Evolutionary conservation across 2,113 vertebrate species (phyloP).

Genomic region (Apistogramma diplotaenia): DNA sequence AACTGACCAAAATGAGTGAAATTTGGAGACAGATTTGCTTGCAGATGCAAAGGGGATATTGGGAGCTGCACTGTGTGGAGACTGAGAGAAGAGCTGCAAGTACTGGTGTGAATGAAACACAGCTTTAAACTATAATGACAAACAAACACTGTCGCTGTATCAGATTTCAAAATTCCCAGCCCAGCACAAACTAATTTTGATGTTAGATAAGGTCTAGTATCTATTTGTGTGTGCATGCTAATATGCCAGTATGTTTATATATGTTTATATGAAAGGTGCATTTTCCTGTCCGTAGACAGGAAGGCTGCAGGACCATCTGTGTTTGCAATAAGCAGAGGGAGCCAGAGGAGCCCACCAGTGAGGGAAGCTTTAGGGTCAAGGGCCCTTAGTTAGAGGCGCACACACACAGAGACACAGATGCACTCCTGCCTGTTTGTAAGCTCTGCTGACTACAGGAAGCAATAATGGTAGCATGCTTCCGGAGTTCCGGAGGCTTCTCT

Average conservation of each 20-base stretch:
- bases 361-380: constrained; percentile 58
- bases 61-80: not conserved
- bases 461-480: constrained; percentile 70
- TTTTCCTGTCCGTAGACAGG: constrained; percentile 38
- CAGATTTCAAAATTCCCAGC: not conserved
- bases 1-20: not conserved
- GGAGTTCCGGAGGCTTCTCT: constrained; percentile 62
- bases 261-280: constrained; percentile 11
- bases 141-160: too few relatives aligned
- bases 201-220: not conserved
- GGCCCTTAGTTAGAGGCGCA: not conserved
- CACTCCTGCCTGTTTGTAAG: constrained; percentile 54
- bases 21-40: not conserved
- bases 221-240: not conserved
- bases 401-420: not conserved
- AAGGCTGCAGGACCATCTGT: constrained; percentile 54
- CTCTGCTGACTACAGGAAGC: constrained; percentile 62
- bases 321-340: constrained; percentile 58
- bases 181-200: not conserved
- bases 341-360: constrained; percentile 45
- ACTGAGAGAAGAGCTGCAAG: not conserved
- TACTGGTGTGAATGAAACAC: not conserved
- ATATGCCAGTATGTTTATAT: not conserved
- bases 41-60: not conserved
- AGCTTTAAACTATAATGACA: not conserved